These are phyloP conservation scores for Drosophila stalkeri DNA, from an alignment of 2,888 invertebrate genomes.

Conservation along the genomic window DNA sequence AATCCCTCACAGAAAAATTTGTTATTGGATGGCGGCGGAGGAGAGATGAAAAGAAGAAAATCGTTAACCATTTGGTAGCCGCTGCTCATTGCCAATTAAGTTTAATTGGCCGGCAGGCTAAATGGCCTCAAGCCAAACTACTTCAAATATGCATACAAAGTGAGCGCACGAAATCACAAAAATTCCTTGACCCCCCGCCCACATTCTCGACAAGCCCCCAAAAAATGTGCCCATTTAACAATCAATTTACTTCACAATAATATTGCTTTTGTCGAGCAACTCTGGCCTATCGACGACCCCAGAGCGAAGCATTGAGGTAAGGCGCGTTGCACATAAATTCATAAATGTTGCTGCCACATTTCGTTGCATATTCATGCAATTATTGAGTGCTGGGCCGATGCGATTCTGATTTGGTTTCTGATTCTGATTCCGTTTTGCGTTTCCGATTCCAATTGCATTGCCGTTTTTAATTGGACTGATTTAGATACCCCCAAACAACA, in stretches of 20 bases:
- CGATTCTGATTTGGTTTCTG: conserved; percentile 25
- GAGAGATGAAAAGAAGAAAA: conserved; percentile 33
- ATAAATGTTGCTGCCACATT: conserved; percentile 50
- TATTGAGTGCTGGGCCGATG: conserved; percentile 43
- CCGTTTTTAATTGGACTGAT: conserved; percentile 67
- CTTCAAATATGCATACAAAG: conserved; percentile 75
- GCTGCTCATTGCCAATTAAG: conserved; percentile 75
- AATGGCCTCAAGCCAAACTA: conserved; percentile 52
- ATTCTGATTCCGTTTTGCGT: background rate
- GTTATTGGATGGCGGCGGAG: background rate
- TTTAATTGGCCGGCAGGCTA: conserved; percentile 69
- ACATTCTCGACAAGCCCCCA: background rate
- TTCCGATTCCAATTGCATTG: conserved; percentile 24
- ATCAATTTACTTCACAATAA: conserved; percentile 80
- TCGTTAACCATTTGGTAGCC: conserved; percentile 39
- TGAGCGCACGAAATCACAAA: conserved; percentile 43
- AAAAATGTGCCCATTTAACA: conserved; percentile 67
- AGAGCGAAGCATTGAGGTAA: conserved; percentile 1
- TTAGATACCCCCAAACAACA: conserved; percentile 36
- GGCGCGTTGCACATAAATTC: conserved; percentile 34
- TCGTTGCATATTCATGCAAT: conserved; percentile 72
- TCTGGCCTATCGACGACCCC: conserved; percentile 17
- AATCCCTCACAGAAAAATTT: conserved; percentile 20
- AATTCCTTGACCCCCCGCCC: conserved; percentile 11
- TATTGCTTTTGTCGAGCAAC: conserved; percentile 54